Conservation (phyloP, 2,888 invertebrate species). For the Heliconius ismenius region DNA sequence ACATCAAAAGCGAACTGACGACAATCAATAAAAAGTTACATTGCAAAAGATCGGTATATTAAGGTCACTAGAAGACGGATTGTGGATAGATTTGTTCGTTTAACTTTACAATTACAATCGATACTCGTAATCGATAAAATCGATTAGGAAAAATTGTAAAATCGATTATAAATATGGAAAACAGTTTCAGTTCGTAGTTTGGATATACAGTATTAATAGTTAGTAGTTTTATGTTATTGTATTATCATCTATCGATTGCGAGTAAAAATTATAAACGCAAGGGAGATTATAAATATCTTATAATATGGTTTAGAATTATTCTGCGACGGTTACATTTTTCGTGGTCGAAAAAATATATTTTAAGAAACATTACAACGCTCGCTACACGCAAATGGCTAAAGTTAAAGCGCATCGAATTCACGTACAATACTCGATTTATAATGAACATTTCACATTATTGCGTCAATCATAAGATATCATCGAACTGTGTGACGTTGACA, state of each 20-base stretch:
- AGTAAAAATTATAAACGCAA: slow-evolving; percentile 18
- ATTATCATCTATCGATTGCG: slow-evolving; percentile 7
- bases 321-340: slow-evolving; percentile 38
- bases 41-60: slow-evolving; percentile 42
- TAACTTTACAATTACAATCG: neutral
- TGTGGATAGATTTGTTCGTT: slow-evolving; percentile 42
- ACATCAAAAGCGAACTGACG: slow-evolving; percentile 17
- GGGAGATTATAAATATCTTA: slow-evolving; percentile 29
- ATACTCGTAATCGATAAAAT: slow-evolving; percentile 7
- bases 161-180: slow-evolving; percentile 15
- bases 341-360: slow-evolving; percentile 29
- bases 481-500: slow-evolving; percentile 18
- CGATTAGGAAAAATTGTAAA: slow-evolving; percentile 4
- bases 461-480: slow-evolving; percentile 24
- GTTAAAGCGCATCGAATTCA: slow-evolving; percentile 25
- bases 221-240: neutral
- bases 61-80: slow-evolving; percentile 44
- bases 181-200: slow-evolving; percentile 6
- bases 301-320: slow-evolving; percentile 39
- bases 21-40: slow-evolving; percentile 14
- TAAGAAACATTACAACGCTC: slow-evolving; percentile 19
- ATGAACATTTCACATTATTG: slow-evolving; percentile 21
- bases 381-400: slow-evolving; percentile 23
- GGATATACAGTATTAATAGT: neutral
- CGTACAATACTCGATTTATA: slow-evolving; percentile 21